These are phyloP conservation scores for Bucorvus abyssinicus DNA, from an alignment of 2,797 vertebrate genomes.

Conservation along the genomic window DNA sequence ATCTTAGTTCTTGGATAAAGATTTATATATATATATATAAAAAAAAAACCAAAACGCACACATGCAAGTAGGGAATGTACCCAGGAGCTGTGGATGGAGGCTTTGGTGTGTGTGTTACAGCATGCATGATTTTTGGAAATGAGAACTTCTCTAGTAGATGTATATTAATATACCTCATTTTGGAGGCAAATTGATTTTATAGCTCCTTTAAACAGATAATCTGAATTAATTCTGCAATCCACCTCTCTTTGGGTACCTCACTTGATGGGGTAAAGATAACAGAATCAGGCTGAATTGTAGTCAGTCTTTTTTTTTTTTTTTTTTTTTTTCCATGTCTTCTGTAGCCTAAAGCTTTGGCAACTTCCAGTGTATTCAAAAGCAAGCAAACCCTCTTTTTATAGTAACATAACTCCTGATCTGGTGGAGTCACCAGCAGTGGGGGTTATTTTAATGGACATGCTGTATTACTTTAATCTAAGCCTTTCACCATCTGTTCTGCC, in stretches of 20 bases:
- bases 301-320: neutral
- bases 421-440: slow-evolving; percentile 66
- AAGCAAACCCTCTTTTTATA: slow-evolving; percentile 53
- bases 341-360: slow-evolving; percentile 33
- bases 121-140: neutral
- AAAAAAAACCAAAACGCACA: accelerated
- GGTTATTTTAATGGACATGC: slow-evolving; percentile 79
- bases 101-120: neutral
- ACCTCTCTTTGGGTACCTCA: neutral
- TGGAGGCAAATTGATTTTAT: neutral
- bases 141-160: neutral
- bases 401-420: slow-evolving; percentile 64
- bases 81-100: neutral
- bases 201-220: neutral
- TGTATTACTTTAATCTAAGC: slow-evolving; percentile 80
- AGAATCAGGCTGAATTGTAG: neutral
- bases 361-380: slow-evolving; percentile 36
- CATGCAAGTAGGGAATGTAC: neutral
- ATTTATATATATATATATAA: neutral
- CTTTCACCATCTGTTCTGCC: slow-evolving; percentile 80
- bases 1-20: neutral
- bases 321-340: slow-evolving; percentile 12
- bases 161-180: neutral
- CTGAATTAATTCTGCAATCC: neutral
- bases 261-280: neutral